phyloP scores from a whole-genome alignment of 2,797 vertebrate species.

The Rallus crepitans region DNA sequence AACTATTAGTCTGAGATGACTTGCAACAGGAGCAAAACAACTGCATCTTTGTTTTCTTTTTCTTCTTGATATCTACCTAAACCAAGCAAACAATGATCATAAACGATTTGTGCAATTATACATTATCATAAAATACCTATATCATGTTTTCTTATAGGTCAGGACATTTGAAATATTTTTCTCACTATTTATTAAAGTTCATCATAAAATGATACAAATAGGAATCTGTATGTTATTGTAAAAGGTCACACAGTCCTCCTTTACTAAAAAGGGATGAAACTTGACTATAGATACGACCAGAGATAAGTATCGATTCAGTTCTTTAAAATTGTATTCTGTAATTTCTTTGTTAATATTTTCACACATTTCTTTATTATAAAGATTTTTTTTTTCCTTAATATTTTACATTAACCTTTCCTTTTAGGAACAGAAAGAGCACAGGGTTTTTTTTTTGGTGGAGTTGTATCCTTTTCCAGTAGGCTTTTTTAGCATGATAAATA shows the following conservation, averaged over 20 bases:
- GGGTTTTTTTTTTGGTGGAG: not conserved
- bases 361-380: not conserved
- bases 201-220: not conserved
- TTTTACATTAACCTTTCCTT: not conserved
- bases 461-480: not conserved
- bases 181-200: not conserved
- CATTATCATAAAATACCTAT: not conserved
- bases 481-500: not conserved
- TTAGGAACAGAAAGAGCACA: not conserved
- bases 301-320: not conserved
- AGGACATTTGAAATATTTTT: not conserved
- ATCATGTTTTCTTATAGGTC: not conserved
- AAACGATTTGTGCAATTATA: not conserved
- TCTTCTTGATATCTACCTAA: not conserved
- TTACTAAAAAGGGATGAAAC: not conserved
- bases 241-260: not conserved
- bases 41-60: not conserved
- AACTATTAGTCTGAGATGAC: not conserved
- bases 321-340: not conserved
- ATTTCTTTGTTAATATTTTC: not conserved
- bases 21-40: not conserved
- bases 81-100: not conserved
- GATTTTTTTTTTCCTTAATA: not conserved
- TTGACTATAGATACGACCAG: not conserved
- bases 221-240: not conserved